Percentiles rank a stretch among this genome's conserved stretches.
Conservation (phyloP, 1,140 invertebrate genomes). For the Magallana angulata region DNA sequence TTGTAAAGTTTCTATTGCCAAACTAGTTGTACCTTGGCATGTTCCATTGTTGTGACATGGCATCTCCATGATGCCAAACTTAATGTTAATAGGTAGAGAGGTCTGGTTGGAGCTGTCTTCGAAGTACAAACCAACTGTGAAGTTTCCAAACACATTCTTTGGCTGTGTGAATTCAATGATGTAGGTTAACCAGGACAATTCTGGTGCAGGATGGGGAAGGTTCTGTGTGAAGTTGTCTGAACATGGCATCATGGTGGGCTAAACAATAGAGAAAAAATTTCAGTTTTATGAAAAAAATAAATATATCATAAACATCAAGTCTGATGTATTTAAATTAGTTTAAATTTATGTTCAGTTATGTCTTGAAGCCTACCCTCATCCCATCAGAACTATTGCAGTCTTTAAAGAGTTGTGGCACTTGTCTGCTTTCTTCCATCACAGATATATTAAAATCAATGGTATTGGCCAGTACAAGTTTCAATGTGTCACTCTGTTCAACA, state of each 20-base stretch:
- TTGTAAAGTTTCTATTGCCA: no score
- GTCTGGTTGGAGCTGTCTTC: conserved; percentile 35
- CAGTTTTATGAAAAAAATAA: no score
- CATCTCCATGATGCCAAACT: conserved; percentile 56
- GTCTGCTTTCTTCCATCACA: not conserved
- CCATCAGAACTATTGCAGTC: not conserved
- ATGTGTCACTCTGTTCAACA: conserved; percentile 4
- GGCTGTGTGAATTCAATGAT: conserved; percentile 36
- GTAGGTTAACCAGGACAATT: conserved; percentile 45
- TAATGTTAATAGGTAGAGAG: conserved; percentile 47
- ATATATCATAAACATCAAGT: no score
- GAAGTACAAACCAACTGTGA: conserved; percentile 36
- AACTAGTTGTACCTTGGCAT: conserved; percentile 46
- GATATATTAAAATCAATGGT: not conserved
- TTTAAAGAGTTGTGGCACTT: not conserved
- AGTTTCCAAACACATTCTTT: conserved; percentile 25
- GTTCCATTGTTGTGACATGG: conserved; percentile 56
- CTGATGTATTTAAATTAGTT: no score
- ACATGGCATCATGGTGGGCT: conserved; percentile 47
- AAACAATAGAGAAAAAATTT: not conserved
- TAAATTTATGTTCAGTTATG: no score
- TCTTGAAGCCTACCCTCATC: not conserved
- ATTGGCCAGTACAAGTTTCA: not conserved
- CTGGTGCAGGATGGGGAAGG: not conserved
- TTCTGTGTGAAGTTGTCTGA: conserved; percentile 2